Conservation (phyloP, 92 coral and sea anemone genomes). For the Phenganax subtilis region DNA sequence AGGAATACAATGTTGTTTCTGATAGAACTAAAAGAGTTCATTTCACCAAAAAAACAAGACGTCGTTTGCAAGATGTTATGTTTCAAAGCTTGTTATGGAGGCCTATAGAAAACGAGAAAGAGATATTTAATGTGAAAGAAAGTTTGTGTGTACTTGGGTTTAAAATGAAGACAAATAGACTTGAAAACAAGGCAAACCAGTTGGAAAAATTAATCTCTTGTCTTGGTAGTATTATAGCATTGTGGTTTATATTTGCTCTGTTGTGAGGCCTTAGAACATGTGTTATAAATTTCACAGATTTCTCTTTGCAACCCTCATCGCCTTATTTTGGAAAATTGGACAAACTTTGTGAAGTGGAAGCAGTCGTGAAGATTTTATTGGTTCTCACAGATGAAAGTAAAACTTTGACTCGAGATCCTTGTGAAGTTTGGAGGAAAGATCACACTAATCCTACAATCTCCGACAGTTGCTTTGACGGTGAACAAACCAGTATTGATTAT, state of each 20-base stretch:
- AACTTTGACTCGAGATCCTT: slow-evolving; percentile 13
- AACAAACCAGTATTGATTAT: slow-evolving; percentile 12
- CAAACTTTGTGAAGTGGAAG: slow-evolving; percentile 22
- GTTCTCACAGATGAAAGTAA: slow-evolving; percentile 7
- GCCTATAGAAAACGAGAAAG: neutral
- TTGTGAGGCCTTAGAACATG: neutral
- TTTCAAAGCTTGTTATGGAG: slow-evolving; percentile 19
- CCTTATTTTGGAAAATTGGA: slow-evolving; percentile 11
- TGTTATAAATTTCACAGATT: neutral
- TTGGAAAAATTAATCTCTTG: slow-evolving; percentile 15
- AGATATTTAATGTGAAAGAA: slow-evolving; percentile 10
- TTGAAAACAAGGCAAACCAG: slow-evolving; percentile 5
- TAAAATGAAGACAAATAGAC: slow-evolving; percentile 3
- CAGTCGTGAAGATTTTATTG: slow-evolving; percentile 14
- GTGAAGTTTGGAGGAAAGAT: slow-evolving; percentile 42
- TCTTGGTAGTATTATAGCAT: slow-evolving; percentile 19
- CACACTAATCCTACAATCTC: neutral
- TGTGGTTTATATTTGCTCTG: neutral
- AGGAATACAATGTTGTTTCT: neutral
- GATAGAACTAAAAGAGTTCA: neutral
- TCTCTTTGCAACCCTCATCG: neutral
- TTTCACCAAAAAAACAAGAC: slow-evolving; percentile 1
- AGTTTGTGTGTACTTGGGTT: slow-evolving; percentile 14
- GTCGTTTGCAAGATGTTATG: slow-evolving; percentile 9
- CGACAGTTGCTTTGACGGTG: neutral